Percentiles rank a stretch among this genome's conserved stretches.
These are phyloP conservation scores for Akabosia matsudoensis DNA, from an alignment of 1,140 invertebrate genomes.

Conservation along the genomic window DNA sequence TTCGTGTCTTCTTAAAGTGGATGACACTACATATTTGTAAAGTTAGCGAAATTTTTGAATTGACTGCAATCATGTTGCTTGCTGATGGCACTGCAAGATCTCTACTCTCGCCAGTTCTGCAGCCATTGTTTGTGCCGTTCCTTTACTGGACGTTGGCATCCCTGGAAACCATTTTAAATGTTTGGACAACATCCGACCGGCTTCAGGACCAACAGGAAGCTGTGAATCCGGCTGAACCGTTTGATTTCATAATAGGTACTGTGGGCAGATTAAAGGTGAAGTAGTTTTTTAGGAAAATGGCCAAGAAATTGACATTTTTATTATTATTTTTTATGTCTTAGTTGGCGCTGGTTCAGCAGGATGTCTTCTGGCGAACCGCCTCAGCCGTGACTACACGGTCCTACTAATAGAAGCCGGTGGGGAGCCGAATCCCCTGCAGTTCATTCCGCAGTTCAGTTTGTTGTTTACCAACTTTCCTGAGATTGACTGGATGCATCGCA, in stretches of 20 bases:
- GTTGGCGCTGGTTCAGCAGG: slow-evolving; percentile 1
- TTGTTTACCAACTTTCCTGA: background rate
- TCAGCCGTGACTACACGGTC: background rate
- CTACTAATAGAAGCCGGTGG: slow-evolving; percentile 6
- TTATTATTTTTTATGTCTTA: slow-evolving; percentile 12
- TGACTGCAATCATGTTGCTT: too few relatives aligned
- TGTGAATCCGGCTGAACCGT: background rate
- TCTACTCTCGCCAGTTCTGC: background rate
- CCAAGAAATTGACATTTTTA: too few relatives aligned
- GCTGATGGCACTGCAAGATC: too few relatives aligned
- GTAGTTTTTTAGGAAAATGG: too few relatives aligned
- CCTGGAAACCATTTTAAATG: background rate
- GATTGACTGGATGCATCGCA: background rate
- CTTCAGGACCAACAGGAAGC: background rate
- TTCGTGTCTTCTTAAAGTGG: too few relatives aligned
- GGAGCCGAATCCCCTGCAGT: background rate
- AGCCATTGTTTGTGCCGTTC: background rate
- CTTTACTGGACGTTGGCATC: background rate
- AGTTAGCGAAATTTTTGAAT: too few relatives aligned
- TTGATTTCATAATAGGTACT: background rate
- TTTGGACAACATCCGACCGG: background rate
- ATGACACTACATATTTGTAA: too few relatives aligned
- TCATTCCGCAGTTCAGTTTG: background rate
- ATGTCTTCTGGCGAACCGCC: background rate
- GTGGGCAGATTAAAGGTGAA: too few relatives aligned